Evolutionary conservation across 2,797 vertebrate species (phyloP).

Genomic region (Molossus molossus): DNA sequence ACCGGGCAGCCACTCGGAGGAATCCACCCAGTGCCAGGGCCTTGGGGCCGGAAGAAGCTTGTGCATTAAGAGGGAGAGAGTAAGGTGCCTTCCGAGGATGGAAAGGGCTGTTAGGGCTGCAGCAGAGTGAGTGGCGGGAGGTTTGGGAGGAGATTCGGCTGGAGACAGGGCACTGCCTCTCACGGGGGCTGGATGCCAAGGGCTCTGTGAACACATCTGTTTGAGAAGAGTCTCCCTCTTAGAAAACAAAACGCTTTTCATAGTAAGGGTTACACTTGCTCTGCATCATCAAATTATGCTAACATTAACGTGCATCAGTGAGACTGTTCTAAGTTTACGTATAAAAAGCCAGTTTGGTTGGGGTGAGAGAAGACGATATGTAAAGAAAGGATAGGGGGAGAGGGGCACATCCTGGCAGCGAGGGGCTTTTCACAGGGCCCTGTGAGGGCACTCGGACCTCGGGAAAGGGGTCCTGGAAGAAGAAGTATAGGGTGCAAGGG

Average conservation of each 20-base stretch:
- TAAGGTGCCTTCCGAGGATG: not conserved
- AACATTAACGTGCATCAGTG: not conserved
- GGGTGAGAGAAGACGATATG: not conserved
- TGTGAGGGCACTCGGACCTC: not conserved
- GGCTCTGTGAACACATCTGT: not conserved
- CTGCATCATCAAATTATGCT: not conserved
- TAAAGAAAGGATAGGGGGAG: too few species aligned
- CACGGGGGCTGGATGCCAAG: too few species aligned
- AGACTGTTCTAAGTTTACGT: not conserved
- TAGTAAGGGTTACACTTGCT: not conserved
- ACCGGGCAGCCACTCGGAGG: not conserved
- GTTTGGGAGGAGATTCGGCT: not conserved
- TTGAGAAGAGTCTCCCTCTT: not conserved
- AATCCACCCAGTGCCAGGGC: not conserved
- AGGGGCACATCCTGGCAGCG: not conserved
- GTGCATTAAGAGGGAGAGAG: not conserved
- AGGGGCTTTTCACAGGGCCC: not conserved
- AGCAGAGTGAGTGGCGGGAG: not conserved
- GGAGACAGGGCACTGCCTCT: not conserved
- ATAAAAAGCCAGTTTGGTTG: not conserved
- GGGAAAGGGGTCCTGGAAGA: too few species aligned
- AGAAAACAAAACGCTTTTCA: not conserved
- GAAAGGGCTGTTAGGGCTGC: not conserved
- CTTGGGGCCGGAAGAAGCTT: not conserved
- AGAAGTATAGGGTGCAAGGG: rapidly evolving